These are phyloP conservation scores for Echinarachnius parma DNA, from an alignment of 53 echinoderm and acorn worm genomes.

Conservation along the genomic window DNA sequence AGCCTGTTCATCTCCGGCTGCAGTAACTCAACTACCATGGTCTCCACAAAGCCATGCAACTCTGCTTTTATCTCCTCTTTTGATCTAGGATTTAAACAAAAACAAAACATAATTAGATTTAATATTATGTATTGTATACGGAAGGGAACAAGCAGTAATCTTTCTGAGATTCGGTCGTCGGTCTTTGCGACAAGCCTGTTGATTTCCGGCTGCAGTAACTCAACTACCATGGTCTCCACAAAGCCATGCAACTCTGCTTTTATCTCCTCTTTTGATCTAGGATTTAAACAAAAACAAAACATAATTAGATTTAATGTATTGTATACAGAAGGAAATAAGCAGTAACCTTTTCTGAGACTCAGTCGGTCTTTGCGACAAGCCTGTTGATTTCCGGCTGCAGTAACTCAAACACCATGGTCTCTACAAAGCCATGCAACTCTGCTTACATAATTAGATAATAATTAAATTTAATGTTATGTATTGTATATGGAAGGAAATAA, in stretches of 20 bases:
- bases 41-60: constrained; percentile 59
- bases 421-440: constrained; percentile 68
- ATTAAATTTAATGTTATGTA: too few relatives aligned
- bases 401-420: constrained; percentile 57
- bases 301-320: too few relatives aligned
- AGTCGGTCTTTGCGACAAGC: constrained; percentile 63
- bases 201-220: constrained; percentile 70
- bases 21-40: constrained; percentile 62
- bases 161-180: too few relatives aligned
- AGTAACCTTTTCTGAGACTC: too few relatives aligned
- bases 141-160: too few relatives aligned
- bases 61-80: constrained; percentile 61
- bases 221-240: constrained; percentile 60
- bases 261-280: constrained; percentile 67
- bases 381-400: constrained; percentile 78
- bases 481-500: too few relatives aligned
- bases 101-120: too few relatives aligned
- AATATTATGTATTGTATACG: too few relatives aligned
- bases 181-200: constrained; percentile 75
- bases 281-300: not conserved
- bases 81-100: constrained; percentile 42
- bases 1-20: constrained; percentile 81
- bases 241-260: constrained; percentile 60
- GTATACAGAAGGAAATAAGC: too few relatives aligned
- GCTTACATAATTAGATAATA: not conserved